phyloP scores from a whole-genome alignment of 2,888 invertebrate genomes.

The Biston stratarius region DNA sequence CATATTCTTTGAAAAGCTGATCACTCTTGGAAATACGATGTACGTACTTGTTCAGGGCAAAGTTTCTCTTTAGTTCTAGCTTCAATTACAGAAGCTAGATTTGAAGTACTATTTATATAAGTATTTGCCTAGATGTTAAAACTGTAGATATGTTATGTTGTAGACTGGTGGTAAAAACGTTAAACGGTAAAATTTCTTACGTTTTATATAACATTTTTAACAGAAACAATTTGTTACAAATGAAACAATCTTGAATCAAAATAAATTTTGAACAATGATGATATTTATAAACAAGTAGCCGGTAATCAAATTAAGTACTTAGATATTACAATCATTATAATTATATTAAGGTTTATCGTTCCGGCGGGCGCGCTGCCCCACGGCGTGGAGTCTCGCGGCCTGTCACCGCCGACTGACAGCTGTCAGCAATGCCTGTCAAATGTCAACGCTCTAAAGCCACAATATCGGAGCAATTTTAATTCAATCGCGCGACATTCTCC shows the following conservation, averaged over 20 bases:
- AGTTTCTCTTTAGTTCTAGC: slow-evolving; percentile 1
- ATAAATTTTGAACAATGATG: slow-evolving; percentile 31
- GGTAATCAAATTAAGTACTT: slow-evolving; percentile 34
- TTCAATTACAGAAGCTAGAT: not conserved
- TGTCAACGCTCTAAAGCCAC: slow-evolving; percentile 75
- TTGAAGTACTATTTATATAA: not conserved
- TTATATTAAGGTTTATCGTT: slow-evolving; percentile 41
- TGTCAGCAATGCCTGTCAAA: slow-evolving; percentile 82
- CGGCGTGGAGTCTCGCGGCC: slow-evolving; percentile 35
- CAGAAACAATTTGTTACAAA: slow-evolving; percentile 32
- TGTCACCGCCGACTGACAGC: slow-evolving; percentile 48
- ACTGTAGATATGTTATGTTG: not conserved
- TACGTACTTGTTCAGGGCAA: slow-evolving; percentile 36
- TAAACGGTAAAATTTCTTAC: too few relatives aligned
- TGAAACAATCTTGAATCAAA: slow-evolving; percentile 33
- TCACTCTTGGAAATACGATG: slow-evolving; percentile 59
- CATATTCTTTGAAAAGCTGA: slow-evolving; percentile 38
- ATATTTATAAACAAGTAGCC: slow-evolving; percentile 34
- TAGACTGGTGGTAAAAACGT: too few relatives aligned
- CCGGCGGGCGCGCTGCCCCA: slow-evolving; percentile 45
- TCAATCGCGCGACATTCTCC: slow-evolving; percentile 76
- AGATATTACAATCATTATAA: slow-evolving; percentile 38
- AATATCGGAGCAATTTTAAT: slow-evolving; percentile 81
- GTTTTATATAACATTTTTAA: too few relatives aligned
- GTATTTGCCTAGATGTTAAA: too few relatives aligned